A percentile compares a stretch with the other conserved stretches of the same genome.
Evolutionary conservation across 2,888 invertebrate genomes (phyloP).

Genomic region (Spilarctia lutea): DNA sequence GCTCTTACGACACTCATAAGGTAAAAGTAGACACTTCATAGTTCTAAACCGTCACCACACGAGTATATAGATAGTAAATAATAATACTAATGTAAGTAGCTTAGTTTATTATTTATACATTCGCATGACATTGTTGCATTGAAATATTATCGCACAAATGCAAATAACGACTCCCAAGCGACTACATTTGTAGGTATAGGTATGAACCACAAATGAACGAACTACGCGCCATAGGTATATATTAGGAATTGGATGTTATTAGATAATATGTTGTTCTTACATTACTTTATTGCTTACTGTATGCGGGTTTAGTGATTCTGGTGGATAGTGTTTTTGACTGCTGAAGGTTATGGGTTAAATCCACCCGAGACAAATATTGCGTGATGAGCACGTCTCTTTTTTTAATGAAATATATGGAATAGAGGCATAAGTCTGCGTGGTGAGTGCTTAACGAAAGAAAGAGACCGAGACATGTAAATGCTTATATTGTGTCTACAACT

Average conservation of each 20-base stretch:
- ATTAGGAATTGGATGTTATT: neutral
- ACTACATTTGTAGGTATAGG: neutral
- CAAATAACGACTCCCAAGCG: neutral
- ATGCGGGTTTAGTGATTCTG: no score
- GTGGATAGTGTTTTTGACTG: no score
- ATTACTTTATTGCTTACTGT: neutral
- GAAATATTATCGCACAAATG: slow-evolving; percentile 6
- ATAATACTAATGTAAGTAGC: no score
- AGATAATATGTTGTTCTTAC: neutral
- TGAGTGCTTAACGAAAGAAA: neutral
- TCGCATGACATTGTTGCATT: slow-evolving; percentile 4
- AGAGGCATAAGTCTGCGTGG: no score
- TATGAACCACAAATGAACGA: neutral
- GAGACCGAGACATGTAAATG: neutral
- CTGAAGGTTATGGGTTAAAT: no score
- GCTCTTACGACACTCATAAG: no score
- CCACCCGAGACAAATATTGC: neutral
- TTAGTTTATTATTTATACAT: neutral
- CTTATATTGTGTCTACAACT: neutral
- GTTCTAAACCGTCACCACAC: no score
- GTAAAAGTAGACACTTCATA: no score
- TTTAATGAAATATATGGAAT: no score
- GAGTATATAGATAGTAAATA: no score
- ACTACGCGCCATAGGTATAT: neutral
- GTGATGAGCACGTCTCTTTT: neutral